A percentile compares a stretch with the other conserved stretches of the same genome.
phyloP scores from a whole-genome alignment of 2,888 invertebrate species.

The Nomada fucata region DNA sequence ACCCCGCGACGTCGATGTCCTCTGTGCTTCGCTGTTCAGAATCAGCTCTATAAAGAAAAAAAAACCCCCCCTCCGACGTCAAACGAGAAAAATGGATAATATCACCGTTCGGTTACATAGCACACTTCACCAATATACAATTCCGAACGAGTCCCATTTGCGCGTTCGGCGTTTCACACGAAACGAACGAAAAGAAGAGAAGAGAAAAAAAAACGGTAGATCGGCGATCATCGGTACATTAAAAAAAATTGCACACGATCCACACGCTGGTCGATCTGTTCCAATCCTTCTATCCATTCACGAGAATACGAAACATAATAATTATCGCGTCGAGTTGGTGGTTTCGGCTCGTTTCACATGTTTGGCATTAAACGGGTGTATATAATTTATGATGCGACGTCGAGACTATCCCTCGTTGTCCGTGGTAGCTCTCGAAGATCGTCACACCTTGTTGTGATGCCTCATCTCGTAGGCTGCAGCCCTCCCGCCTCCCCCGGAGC shows the following conservation, averaged over 20 bases:
- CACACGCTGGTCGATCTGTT: conserved; percentile 25
- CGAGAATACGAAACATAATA: conserved; percentile 34
- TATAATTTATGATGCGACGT: conserved; percentile 70
- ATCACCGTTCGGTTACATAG: conserved; percentile 36
- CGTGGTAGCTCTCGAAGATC: conserved; percentile 70
- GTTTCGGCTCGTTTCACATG: conserved; percentile 67
- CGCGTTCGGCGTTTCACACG: too few relatives aligned
- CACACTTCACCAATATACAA: conserved; percentile 54
- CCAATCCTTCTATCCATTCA: conserved; percentile 42
- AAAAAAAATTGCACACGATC: conserved; percentile 44
- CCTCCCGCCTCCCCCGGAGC: conserved; percentile 80
- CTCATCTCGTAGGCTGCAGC: conserved; percentile 90
- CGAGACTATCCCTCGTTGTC: conserved; percentile 62
- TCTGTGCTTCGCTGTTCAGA: conserved; percentile 7
- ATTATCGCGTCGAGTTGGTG: conserved; percentile 38
- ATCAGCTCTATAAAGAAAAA: conserved; percentile 29
- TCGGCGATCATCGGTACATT: conserved; percentile 53
- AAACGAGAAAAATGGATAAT: conserved; percentile 44
- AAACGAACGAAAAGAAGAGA: conserved; percentile 17
- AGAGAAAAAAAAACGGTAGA: conserved; percentile 44
- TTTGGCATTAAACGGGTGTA: conserved; percentile 66
- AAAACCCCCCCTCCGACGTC: conserved; percentile 14
- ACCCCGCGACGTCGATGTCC: conserved; percentile 43
- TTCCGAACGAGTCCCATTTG: conserved; percentile 28
- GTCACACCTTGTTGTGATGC: conserved; percentile 89